phyloP scores from a whole-genome alignment of 2,113 vertebrate species.

The Psophia crepitans region DNA sequence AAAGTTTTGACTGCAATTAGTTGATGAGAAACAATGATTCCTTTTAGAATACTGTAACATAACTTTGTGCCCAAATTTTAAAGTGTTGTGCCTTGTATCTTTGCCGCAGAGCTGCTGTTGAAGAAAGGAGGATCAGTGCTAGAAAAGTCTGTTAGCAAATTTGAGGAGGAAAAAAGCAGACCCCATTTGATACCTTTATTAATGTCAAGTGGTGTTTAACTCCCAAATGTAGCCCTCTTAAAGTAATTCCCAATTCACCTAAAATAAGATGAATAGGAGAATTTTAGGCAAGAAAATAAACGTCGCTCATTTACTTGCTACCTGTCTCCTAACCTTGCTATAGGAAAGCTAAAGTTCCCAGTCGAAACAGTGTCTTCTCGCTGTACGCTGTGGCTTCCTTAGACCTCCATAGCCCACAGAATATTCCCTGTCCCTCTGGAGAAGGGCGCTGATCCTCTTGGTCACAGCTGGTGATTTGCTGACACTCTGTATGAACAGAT shows the following conservation, averaged over 20 bases:
- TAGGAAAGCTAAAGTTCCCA: not conserved
- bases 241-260: not conserved
- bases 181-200: not conserved
- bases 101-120: not conserved
- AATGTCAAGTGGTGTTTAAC: not conserved
- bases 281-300: not conserved
- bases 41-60: not conserved
- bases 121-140: not conserved
- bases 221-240: not conserved
- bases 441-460: not conserved
- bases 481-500: not conserved
- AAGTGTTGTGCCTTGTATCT: not conserved
- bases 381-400: not conserved
- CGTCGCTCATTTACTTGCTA: not conserved
- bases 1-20: not conserved
- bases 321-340: accelerated
- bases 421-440: not conserved
- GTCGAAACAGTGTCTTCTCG: not conserved
- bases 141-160: not conserved
- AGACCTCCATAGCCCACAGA: not conserved
- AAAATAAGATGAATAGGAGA: not conserved
- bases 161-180: not conserved
- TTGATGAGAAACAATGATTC: not conserved
- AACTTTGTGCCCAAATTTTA: not conserved
- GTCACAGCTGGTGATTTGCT: not conserved